These are phyloP conservation scores for Rhyacichthys aspro DNA, from an alignment of 2,797 vertebrate genomes.

Conservation along the genomic window DNA sequence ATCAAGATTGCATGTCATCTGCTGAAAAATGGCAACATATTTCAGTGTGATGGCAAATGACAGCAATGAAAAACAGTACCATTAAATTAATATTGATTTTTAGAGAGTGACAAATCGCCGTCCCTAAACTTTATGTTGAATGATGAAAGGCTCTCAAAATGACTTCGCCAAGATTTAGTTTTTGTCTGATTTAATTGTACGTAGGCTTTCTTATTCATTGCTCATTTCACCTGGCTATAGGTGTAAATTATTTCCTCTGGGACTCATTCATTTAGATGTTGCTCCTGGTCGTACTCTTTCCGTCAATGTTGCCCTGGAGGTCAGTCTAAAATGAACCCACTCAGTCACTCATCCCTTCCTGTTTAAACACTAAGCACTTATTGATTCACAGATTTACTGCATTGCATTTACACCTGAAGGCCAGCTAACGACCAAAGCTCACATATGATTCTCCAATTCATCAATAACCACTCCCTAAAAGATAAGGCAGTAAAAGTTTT, in stretches of 20 bases:
- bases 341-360: conserved; percentile 5
- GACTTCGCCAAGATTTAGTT: too few species aligned
- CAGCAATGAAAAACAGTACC: background rate
- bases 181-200: too few species aligned
- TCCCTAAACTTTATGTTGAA: background rate
- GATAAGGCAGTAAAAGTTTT: too few species aligned
- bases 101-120: background rate
- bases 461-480: too few species aligned
- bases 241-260: too few species aligned
- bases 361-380: conserved; percentile 22
- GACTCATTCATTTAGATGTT: background rate
- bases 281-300: conserved; percentile 1
- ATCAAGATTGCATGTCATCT: too few species aligned
- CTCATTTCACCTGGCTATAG: too few species aligned
- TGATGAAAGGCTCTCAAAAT: too few species aligned
- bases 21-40: background rate
- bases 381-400: conserved; percentile 32
- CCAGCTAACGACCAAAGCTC: background rate
- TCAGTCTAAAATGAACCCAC: conserved; percentile 36
- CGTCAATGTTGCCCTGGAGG: conserved; percentile 13
- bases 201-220: too few species aligned
- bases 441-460: too few species aligned
- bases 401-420: background rate
- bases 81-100: conserved; percentile 3
- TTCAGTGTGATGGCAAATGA: background rate